phyloP scores from a whole-genome alignment of 2,113 vertebrate species.

The Pycnonotus jocosus region DNA sequence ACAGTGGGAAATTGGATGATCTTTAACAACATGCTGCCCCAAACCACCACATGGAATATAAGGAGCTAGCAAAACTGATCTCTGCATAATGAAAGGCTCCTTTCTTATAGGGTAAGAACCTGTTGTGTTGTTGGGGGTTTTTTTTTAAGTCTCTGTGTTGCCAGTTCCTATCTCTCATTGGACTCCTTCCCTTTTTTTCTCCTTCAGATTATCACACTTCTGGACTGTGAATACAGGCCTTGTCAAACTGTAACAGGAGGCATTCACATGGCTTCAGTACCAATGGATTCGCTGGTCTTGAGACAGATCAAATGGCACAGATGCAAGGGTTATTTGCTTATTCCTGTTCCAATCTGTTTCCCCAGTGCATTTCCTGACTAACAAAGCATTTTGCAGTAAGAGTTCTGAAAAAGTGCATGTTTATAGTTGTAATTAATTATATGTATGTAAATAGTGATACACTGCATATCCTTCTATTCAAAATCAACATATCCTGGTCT shows the following conservation, averaged over 20 bases:
- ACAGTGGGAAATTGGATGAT: background rate
- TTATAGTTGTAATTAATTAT: background rate
- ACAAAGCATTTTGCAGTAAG: background rate
- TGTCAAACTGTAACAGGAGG: background rate
- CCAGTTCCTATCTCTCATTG: background rate
- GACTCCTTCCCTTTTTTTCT: background rate
- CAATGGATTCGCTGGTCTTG: background rate
- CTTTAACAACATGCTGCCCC: background rate
- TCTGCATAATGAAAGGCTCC: background rate
- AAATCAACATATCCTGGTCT: background rate
- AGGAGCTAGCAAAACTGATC: background rate
- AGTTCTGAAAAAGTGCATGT: background rate
- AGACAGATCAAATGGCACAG: background rate
- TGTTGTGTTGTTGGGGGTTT: background rate
- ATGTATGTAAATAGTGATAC: background rate
- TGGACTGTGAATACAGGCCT: background rate
- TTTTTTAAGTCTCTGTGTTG: background rate
- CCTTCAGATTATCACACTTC: background rate
- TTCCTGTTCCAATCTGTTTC: background rate
- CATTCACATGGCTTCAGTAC: background rate
- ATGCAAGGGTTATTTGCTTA: background rate
- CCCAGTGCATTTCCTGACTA: background rate
- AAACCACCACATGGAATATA: background rate
- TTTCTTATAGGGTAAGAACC: background rate
- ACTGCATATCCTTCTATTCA: background rate